phyloP scores from a whole-genome alignment of 2,113 vertebrate species.

The Melanerpes formicivorus region DNA sequence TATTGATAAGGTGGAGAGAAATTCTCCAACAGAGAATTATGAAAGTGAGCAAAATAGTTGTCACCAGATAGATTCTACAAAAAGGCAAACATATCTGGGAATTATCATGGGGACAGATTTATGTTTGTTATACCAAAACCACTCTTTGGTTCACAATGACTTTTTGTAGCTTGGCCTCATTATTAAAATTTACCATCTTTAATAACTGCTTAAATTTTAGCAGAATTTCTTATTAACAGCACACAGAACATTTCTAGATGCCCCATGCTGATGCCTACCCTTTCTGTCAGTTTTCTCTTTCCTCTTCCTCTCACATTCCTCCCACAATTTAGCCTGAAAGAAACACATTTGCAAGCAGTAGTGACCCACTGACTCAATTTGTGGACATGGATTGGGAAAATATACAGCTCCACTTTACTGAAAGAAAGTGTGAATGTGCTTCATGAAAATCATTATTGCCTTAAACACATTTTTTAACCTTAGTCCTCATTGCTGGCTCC shows the following conservation, averaged over 20 bases:
- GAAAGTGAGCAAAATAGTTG: neutral
- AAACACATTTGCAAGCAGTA: neutral
- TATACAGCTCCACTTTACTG: neutral
- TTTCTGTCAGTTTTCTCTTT: neutral
- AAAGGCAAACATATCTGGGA: neutral
- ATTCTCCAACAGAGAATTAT: neutral
- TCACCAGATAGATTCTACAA: neutral
- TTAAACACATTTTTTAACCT: neutral
- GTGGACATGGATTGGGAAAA: neutral
- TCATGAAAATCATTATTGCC: neutral
- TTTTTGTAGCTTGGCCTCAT: neutral
- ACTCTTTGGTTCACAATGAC: neutral
- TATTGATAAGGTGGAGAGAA: neutral
- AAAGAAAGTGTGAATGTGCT: neutral
- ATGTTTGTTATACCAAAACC: neutral
- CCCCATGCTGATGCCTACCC: fast-evolving
- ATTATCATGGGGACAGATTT: neutral
- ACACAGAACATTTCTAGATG: neutral
- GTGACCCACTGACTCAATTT: neutral
- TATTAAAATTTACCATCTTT: neutral
- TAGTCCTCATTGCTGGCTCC: neutral
- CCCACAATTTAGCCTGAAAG: neutral
- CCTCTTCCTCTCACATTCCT: neutral
- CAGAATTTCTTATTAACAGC: neutral
- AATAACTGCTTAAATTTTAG: neutral